A percentile compares a stretch with the other conserved stretches of the same genome.
phyloP scores from a whole-genome alignment of 2,888 invertebrate genomes.

The Melanchra persicariae region DNA sequence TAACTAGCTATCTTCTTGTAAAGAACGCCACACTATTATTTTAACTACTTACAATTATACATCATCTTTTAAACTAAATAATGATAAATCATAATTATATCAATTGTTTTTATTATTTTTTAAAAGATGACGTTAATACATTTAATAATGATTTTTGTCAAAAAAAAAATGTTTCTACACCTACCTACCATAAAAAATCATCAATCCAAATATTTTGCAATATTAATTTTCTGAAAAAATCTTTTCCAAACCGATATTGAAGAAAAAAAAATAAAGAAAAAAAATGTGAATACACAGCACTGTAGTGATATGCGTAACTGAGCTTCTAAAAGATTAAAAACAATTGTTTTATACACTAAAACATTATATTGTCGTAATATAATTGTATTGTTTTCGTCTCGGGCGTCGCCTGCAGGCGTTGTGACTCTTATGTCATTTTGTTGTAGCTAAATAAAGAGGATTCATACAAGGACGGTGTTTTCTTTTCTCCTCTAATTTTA shows the following conservation, averaged over 20 bases:
- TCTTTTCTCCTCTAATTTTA: constrained; percentile 25
- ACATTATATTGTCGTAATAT: constrained; percentile 68
- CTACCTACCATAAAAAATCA: not conserved
- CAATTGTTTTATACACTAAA: constrained; percentile 89
- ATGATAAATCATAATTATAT: not conserved
- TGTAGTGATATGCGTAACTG: constrained; percentile 90
- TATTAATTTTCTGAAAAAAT: not conserved
- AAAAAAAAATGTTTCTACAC: not conserved
- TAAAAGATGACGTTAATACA: not conserved
- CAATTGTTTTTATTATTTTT: not conserved
- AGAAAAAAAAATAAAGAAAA: constrained; percentile 64
- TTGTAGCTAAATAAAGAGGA: constrained; percentile 89
- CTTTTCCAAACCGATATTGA: constrained; percentile 84
- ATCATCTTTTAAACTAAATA: not conserved
- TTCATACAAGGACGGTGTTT: constrained; percentile 79
- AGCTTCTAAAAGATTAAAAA: constrained; percentile 84
- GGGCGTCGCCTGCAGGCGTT: constrained; percentile 72
- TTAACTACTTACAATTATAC: not conserved
- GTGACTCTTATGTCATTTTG: constrained; percentile 81
- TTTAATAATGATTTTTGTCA: not conserved
- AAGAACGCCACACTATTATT: not conserved
- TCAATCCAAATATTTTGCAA: not conserved
- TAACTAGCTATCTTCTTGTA: not conserved
- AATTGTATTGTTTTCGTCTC: constrained; percentile 80
- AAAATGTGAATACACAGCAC: constrained; percentile 88